A percentile compares a stretch with the other conserved stretches of the same genome.
Evolutionary conservation across 2,113 vertebrate genomes (phyloP).

Genomic region (Istiophorus platypterus): DNA sequence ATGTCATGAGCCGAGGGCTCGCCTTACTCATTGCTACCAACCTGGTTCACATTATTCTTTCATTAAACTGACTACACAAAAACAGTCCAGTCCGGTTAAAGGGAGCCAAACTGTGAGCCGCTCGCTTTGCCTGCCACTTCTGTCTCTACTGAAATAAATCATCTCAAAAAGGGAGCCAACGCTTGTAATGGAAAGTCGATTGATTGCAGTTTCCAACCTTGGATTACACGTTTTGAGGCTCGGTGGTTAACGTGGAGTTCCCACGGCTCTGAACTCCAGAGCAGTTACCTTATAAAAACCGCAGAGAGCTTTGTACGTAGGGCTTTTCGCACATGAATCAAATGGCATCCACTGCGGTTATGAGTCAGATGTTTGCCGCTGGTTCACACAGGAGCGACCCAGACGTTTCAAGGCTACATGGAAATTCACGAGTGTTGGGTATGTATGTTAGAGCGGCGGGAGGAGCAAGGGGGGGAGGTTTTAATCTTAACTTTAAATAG

Average conservation of each 20-base stretch:
- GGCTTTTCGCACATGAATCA: conserved; percentile 69
- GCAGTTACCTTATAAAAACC: conserved; percentile 64
- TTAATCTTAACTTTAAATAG: neutral
- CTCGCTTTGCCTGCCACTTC: conserved; percentile 53
- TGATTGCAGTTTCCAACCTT: conserved; percentile 74
- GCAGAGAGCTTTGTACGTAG: conserved; percentile 27
- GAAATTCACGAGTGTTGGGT: neutral
- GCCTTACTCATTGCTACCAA: conserved; percentile 52
- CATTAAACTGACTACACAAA: conserved; percentile 77
- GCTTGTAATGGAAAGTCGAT: conserved; percentile 76
- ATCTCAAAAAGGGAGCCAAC: conserved; percentile 49
- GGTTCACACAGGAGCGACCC: conserved; percentile 48
- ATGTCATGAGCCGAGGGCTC: conserved; percentile 33
- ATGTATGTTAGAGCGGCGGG: neutral
- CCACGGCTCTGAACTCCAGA: conserved; percentile 41
- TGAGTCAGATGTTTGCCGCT: conserved; percentile 75
- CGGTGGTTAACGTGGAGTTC: conserved; percentile 41
- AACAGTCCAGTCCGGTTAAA: conserved; percentile 58
- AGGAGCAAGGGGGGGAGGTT: no score
- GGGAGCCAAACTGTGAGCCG: conserved; percentile 58
- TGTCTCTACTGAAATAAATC: conserved; percentile 72
- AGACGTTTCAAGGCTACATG: conserved; percentile 2
- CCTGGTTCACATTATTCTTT: conserved; percentile 79
- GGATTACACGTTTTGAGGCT: conserved; percentile 42
- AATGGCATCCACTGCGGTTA: conserved; percentile 65